Base-by-base conservation (phyloP, 2,888 invertebrate species). In the Osmoderma eremita region DNA sequence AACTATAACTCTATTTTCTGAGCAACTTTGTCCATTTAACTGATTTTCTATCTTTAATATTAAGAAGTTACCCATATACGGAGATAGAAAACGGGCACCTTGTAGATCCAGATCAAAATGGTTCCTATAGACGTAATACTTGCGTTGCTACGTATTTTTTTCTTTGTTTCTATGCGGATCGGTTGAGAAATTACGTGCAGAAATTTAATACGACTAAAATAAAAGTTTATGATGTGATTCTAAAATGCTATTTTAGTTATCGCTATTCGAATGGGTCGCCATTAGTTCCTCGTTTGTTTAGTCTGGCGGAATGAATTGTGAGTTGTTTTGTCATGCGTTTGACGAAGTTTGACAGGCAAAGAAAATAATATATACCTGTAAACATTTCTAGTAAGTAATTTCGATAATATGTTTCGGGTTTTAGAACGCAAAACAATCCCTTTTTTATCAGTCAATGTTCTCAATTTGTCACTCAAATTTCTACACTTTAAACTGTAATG, bases 231-330 rank as follows among this genome's bases (percentile, higher is more conserved):
- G 15, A 15, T 4, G 30, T 30, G 8, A 30, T 15, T 51, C 15
- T n/a, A 48, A 30, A 51, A 15, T 24, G 24, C 24, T 24, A 15
- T 24, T 24, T 24, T 24, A 24, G 24, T 48, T 51, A 30, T 51
- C 15, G 24, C 48, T 51, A 30, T 51, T 10, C 15, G 12, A 50
- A 50, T 22, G 15, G 5, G 30, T 24, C 6, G 50, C 50, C 45
- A 17, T 15, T 18, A 15, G 18, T 45, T 45, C 45, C 13, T 8
- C 17, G 50, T 51, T 51, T 51, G 50, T 51, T 51, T 51, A 51
- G 36, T 51, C 50, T 51, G 30, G 15, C 30, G 50, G 30, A 5
- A 30, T 51, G 24, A 51, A 51, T 51, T 51, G n/a, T 24, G 22
- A 50, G n/a, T 20, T 20, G 50, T 50, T 51, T 45, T 17, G 18